Percentiles rank a stretch among this genome's conserved stretches.
Evolutionary conservation across 2,888 invertebrate species (phyloP).

Genomic region (Noctua pronuba): DNA sequence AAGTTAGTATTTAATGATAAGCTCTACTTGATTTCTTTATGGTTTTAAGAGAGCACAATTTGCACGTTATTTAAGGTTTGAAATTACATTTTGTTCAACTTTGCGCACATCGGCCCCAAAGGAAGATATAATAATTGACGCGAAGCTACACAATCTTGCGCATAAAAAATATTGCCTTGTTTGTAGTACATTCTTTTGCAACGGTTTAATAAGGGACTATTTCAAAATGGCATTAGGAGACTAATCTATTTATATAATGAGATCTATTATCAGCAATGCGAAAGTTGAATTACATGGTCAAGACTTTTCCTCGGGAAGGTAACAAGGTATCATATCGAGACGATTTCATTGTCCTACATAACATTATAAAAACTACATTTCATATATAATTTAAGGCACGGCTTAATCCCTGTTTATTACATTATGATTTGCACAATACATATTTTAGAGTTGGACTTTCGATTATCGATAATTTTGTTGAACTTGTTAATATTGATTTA

Average conservation of each 20-base stretch:
- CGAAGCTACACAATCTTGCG: conserved; percentile 17
- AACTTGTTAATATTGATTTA: not conserved
- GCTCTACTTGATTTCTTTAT: conserved; percentile 9
- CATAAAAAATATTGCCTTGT: conserved; percentile 22
- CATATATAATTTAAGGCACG: not conserved
- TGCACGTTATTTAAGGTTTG: not conserved
- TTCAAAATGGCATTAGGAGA: conserved; percentile 35
- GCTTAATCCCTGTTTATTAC: not conserved
- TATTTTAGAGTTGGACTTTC: conserved; percentile 7
- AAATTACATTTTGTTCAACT: conserved; percentile 3
- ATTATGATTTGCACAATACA: not conserved
- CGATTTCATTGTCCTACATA: conserved; percentile 16
- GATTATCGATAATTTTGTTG: not conserved
- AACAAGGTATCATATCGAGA: conserved; percentile 1
- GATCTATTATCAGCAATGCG: conserved; percentile 57
- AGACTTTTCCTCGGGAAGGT: conserved; percentile 20
- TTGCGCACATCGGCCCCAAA: not conserved
- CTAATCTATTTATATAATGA: conserved; percentile 51
- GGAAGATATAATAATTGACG: conserved; percentile 14
- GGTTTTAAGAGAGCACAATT: conserved; percentile 45
- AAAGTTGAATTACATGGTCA: conserved; percentile 31
- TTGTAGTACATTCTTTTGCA: not conserved
- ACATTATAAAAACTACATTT: conserved; percentile 17
- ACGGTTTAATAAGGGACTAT: conserved; percentile 7
- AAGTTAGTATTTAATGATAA: conserved; percentile 35